phyloP scores from a whole-genome alignment of 2,888 invertebrate genomes.

The Miltochrista miniata region DNA sequence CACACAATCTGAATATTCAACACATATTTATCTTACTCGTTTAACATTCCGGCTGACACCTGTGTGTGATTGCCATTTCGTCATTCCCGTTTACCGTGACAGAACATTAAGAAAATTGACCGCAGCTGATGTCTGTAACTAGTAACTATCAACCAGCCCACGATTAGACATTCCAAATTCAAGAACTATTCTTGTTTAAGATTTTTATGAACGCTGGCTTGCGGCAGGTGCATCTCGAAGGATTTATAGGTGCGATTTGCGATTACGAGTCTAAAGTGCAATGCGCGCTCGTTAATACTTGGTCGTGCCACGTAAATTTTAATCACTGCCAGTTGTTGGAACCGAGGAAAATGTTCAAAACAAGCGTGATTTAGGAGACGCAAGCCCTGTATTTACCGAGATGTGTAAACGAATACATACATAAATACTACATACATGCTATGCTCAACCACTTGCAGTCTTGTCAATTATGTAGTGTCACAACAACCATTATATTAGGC shows the following conservation, averaged over 20 bases:
- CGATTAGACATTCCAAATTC: conserved; percentile 23
- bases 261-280: conserved; percentile 67
- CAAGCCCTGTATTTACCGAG: conserved; percentile 55
- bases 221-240: conserved; percentile 78
- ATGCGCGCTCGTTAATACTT: conserved; percentile 80
- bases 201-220: conserved; percentile 30
- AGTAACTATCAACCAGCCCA: neutral
- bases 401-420: conserved; percentile 28
- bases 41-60: conserved; percentile 77
- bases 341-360: conserved; percentile 75
- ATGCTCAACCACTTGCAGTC: conserved; percentile 1
- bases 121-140: conserved; percentile 18
- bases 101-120: conserved; percentile 35
- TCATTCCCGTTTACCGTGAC: conserved; percentile 47
- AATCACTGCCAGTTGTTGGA: conserved; percentile 81
- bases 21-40: conserved; percentile 74
- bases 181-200: conserved; percentile 25
- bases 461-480: neutral
- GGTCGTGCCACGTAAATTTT: conserved; percentile 81
- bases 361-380: conserved; percentile 77
- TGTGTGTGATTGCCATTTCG: conserved; percentile 69
- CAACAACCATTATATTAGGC: conserved; percentile 11
- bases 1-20: conserved; percentile 83
- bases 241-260: conserved; percentile 77
- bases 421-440: neutral